Conservation (phyloP, 92 coral and sea anemone species). For the Porites cylindrica region DNA sequence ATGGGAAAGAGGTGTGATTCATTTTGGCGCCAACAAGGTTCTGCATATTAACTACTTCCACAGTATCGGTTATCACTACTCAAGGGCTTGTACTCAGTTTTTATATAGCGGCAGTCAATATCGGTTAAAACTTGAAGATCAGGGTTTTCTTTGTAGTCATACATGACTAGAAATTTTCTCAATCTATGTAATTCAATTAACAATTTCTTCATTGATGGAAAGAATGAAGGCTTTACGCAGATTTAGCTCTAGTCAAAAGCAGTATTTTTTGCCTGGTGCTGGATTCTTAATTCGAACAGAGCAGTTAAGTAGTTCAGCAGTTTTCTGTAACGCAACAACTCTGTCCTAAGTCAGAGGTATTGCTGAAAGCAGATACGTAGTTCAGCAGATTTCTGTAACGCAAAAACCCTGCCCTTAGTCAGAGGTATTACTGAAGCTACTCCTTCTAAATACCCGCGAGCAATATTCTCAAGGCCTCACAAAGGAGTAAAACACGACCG, state of each 20-base stretch:
- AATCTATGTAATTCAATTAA: slow-evolving; percentile 29
- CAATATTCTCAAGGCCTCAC: background rate
- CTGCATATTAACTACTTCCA: background rate
- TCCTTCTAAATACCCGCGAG: background rate
- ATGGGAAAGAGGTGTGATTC: background rate
- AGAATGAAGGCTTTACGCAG: background rate
- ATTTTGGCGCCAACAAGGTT: background rate
- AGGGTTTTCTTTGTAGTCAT: background rate
- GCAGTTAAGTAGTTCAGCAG: background rate
- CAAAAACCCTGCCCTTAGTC: background rate
- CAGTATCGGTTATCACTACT: background rate
- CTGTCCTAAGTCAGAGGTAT: background rate
- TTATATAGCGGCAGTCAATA: background rate
- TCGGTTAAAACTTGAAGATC: background rate
- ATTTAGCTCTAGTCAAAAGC: background rate
- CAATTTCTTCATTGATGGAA: background rate
- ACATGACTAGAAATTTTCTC: background rate
- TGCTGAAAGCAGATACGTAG: background rate
- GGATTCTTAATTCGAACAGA: background rate
- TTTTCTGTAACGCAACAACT: too few species aligned
- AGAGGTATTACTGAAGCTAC: background rate
- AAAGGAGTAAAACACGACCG: background rate
- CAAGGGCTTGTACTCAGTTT: background rate
- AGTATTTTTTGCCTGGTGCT: too few species aligned
- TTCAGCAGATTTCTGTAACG: too few species aligned